A percentile compares a stretch with the other conserved stretches of the same genome.
Evolutionary conservation across 2,113 vertebrate genomes (phyloP).

Genomic region (Glaucomys volans): DNA sequence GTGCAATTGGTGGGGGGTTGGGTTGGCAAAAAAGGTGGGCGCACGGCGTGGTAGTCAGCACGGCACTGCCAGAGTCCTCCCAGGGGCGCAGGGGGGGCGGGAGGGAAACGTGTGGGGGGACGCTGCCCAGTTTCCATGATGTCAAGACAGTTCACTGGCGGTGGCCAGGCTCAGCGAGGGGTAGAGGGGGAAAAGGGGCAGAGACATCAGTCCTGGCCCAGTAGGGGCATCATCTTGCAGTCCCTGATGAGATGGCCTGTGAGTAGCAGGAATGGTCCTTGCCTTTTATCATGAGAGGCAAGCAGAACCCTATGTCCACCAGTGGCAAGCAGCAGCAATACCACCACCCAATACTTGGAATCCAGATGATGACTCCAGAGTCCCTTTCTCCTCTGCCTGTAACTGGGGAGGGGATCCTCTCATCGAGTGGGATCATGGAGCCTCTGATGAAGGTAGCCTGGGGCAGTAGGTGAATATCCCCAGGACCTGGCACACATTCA

Average conservation of each 20-base stretch:
- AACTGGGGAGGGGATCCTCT: slow-evolving; percentile 77
- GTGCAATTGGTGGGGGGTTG: slow-evolving; percentile 91
- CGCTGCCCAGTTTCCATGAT: slow-evolving; percentile 84
- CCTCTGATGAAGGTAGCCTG: slow-evolving; percentile 68
- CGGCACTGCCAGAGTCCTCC: slow-evolving; percentile 83
- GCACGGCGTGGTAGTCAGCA: slow-evolving; percentile 85
- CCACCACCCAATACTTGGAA: slow-evolving; percentile 74
- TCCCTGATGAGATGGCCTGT: slow-evolving; percentile 80
- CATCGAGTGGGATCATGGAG: slow-evolving; percentile 70
- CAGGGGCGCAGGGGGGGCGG: slow-evolving; percentile 83
- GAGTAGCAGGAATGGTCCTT: slow-evolving; percentile 72
- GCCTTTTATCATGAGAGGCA: slow-evolving; percentile 73
- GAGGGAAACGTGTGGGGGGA: slow-evolving; percentile 82
- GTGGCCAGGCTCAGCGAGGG: slow-evolving; percentile 81
- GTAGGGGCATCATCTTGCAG: slow-evolving; percentile 81
- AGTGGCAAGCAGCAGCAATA: slow-evolving; percentile 76
- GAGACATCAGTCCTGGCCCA: slow-evolving; percentile 81
- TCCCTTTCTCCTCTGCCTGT: slow-evolving; percentile 81
- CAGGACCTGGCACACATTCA: slow-evolving; percentile 73
- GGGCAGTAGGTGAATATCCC: slow-evolving; percentile 63
- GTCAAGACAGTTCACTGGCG: slow-evolving; percentile 84
- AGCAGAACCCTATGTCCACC: slow-evolving; percentile 78
- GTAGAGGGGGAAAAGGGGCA: slow-evolving; percentile 75
- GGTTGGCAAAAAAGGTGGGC: slow-evolving; percentile 91
- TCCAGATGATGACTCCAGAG: slow-evolving; percentile 79